Evolutionary conservation across 37 sponge, comb jelly and placozoan genomes (phyloP), one percentile per base, ranked within the genome.

Genomic region (Bolinopsis microptera): DNA sequence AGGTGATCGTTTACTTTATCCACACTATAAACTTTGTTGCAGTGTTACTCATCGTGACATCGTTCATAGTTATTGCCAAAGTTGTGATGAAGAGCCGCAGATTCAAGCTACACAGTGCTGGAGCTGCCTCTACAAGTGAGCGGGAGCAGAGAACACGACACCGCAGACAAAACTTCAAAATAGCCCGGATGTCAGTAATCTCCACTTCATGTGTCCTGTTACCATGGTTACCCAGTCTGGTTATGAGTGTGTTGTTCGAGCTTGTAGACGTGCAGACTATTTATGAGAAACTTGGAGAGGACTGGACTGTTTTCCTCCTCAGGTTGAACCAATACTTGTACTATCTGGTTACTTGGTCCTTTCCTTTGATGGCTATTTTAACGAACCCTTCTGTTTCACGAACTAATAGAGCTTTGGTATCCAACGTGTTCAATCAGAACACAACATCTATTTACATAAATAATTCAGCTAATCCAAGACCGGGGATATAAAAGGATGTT

Each of bases 191-290:
- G 5, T 70, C 74, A 25, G 27, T 70, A 3, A 25, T 70, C 3
- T 28, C 74, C 8, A 70, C 74, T 25, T 70, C 74, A 25, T 18
- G 23, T 25, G 74, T 70, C 28, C 74, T 70, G 27, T 70, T 70
- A 70, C 74, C 74, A 70, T 70, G 74, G 74, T 70, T 70, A 9
- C 74, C 74, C 74, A 23, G 28, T 30, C n/a, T 70, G 27, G 74
- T 70, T 25, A 70, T 70, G 2, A 25, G 74, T 70, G 27, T 70
- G 3, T 28, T 70, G 2, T 25, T 28, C 27, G 74, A 30, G 27
- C n/a, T n/a, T n/a, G 74, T 18, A 28, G 74, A 70, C 27, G 27
- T 25, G 26, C 5, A 25, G 18, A 30, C 74, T 2, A 9, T 70
- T 28, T 2, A 3, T 25, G 27, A 70, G 3, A 18, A 25, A 28